Base-by-base conservation (phyloP, 2,888 invertebrate genomes). In the Uloborus plumipes region DNA sequence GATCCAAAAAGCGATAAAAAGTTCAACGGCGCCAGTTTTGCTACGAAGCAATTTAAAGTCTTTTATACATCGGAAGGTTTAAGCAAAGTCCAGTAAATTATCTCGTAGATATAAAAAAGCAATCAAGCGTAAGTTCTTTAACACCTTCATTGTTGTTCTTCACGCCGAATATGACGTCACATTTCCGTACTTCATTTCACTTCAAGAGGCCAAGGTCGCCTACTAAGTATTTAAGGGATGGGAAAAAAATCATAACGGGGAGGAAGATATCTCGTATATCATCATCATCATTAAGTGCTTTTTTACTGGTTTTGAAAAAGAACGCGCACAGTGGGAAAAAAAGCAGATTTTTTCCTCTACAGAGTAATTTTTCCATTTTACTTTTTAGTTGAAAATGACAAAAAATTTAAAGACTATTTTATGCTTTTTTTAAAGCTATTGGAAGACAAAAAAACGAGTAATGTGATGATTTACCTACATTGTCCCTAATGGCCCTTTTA, bases 221-320 rank as follows among this genome's bases (percentile, higher is more conserved):
- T 70, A 71, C 66, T 69, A 69, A 69, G 67, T 26, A 67, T 59
- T 67, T 75, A 61, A 59, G 55, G 50, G 61, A 51, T 51, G 31
- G 65, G 51, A 53, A 26, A n/a, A 16, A 65, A 73, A 65, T 47
- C 51, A 64, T 62, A 39, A n/a, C 65, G 65, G 49, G 51, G 70
- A 77, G 64, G 62, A 66, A 61, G 73, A 80, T 73, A 80, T 61
- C 69, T 74, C 73, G 80, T 80, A 73, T 80, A 80, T 80, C 80
- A 80, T 74, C 80, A 80, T 80, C 73, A 80, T 80, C 73, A 73
- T 80, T 73, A 80, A 77, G 39, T 47, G 80, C 58, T 62, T 74
- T 70, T 71, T 77, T 62, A 39, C 61, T 15, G 26, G 39, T 39
- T 62, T 62, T 31, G 39, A 39, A 39, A 26, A 39, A 39, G 39